Base-by-base conservation (phyloP, 2,113 vertebrate genomes). In the Percopsis transmontana region DNA sequence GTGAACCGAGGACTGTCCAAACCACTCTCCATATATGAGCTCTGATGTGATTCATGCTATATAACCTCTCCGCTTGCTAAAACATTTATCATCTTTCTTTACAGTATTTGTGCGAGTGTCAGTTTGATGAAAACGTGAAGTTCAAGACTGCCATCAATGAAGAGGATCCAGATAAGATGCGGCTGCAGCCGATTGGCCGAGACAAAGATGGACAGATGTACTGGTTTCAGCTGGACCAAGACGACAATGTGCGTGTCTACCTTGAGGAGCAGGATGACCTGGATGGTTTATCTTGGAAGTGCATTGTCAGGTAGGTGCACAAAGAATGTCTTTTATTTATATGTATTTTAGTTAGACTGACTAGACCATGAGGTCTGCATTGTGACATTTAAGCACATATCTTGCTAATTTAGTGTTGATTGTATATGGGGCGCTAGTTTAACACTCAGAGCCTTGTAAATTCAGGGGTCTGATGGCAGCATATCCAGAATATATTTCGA, bases 61-160 rank as follows among this genome's bases (percentile, higher is more conserved):
- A 44, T 44, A 44, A 44, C 27, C 27, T 33, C 27, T 6, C 5
- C 5, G 8, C 27, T 33, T 33, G 27, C 27, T 5, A 33, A 33
- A 3, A 33, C 27, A 33, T 66, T 1, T 9, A 52, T 65, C 81
- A 84, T 80, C 13, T 80, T n/a, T 66, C 10, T 42, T 39, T 67
- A 2, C 68, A 99, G 97, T 96, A 98, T 85, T 91, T 99, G 80
- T 99, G 97, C 0, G 97, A 99, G 87, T 95, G 95, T 88, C 97
- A 99, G 84, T 99, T 99, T 87, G 97, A 99, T 65, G 97, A 99
- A 80, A 99, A 99, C 81, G 91, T 98, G 0, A 99, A 98, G 88
- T 99, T 99, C 71, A 99, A 98, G 89, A 96, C 95, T 0, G 94
- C 94, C 58, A 95, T 99, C 87, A 99, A 99, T 0, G 97, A 99